Base-by-base conservation (phyloP, 2,113 vertebrate genomes). In the Capricornis sumatraensis region DNA sequence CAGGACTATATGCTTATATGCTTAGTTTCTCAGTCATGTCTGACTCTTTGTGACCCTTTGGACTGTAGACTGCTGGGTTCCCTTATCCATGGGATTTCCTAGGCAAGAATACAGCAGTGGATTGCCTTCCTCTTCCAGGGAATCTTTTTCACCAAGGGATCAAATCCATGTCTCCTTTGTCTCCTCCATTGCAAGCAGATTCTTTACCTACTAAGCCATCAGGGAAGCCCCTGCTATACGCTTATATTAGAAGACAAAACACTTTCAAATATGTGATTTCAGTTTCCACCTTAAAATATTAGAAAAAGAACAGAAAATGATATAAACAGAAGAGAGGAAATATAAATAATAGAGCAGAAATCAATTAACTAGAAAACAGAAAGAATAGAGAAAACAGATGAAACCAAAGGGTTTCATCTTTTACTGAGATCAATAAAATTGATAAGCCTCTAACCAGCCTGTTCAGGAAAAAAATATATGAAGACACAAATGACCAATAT, bases 321-420 rank as follows among this genome's bases (percentile, higher is more conserved):
- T 15, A 52, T 71, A 71, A 62, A 71, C 45, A 86, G 43, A 92
- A 90, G 36, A 67, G 93, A 90, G 30, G 12, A 83, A 88, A 84
- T 76, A 91, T 36, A 74, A 92, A 23, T 60, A 87, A 74, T 15
- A 90, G 15, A 93, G 30, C 30, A 87, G 33, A 85, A 60, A 91
- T 88, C 50, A 82, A 28, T 53, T 8, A 67, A 74, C 33, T 76
- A 76, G 33, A 90, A 57, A 86, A 81, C 5, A 82, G 17, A 78
- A 93, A 91, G n/a, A 23, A 43, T 4, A 92, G 33, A 95, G 57
- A 90, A 82, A 94, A 94, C 67, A 28, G 87, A 58, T 94, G 82
- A 67, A 87, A 57, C 14, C 21, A 50, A 92, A 92, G 81, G 11
- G 0, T 71, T 62, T 71, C 74, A 74, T 40, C 67, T 74, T 74